These are phyloP conservation scores for Etheostoma cragini DNA, from an alignment of 2,113 vertebrate species.

Conservation along the genomic window DNA sequence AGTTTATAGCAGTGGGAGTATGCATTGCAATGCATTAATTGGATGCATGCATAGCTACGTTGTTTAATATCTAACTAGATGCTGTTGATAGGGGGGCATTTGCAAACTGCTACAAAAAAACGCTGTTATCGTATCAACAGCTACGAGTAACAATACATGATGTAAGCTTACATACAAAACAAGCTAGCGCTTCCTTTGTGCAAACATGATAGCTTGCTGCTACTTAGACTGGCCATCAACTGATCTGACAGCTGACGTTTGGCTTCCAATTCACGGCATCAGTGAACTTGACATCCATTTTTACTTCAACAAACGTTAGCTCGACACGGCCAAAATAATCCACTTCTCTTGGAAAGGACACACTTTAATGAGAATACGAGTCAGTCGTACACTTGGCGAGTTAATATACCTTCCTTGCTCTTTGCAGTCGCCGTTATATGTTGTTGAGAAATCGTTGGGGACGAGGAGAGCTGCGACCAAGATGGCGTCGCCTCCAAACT, in stretches of 20 bases:
- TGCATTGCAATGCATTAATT: constrained; percentile 48
- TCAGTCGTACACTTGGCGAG: constrained; percentile 39
- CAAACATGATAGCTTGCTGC: constrained; percentile 69
- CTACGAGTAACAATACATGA: constrained; percentile 4
- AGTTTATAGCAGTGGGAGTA: constrained; percentile 37
- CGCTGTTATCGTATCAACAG: constrained; percentile 2
- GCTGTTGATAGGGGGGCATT: constrained; percentile 38
- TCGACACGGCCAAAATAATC: constrained; percentile 25
- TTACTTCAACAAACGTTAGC: constrained; percentile 52
- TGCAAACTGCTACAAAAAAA: constrained; percentile 42
- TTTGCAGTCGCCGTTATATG: constrained; percentile 88
- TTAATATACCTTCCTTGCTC: constrained; percentile 90
- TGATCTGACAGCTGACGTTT: constrained; percentile 82
- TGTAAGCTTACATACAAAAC: constrained; percentile 41
- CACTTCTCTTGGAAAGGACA: constrained; percentile 1
- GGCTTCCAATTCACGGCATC: constrained; percentile 76
- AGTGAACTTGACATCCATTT: constrained; percentile 81
- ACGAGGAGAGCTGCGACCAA: constrained; percentile 97
- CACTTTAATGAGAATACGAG: constrained; percentile 28
- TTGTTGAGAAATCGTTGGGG: constrained; percentile 92
- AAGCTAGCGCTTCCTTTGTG: constrained; percentile 64
- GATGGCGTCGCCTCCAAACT: constrained; percentile 99
- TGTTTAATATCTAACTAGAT: constrained; percentile 50
- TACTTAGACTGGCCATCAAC: constrained; percentile 71
- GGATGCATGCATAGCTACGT: constrained; percentile 43